phyloP scores from a whole-genome alignment of 2,797 vertebrate genomes.

The Hypotaenidia okinawae region DNA sequence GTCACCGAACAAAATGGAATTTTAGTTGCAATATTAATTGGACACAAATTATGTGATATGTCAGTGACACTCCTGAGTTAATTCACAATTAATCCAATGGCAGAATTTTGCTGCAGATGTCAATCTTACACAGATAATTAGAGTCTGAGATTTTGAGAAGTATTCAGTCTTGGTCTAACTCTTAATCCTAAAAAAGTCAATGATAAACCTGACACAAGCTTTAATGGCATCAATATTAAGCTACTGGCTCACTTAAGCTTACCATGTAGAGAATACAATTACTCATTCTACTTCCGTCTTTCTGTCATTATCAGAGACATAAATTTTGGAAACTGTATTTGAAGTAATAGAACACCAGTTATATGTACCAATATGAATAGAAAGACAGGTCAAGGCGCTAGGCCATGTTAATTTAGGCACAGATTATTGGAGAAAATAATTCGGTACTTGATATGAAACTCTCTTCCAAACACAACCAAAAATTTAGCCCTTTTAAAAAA shows the following conservation, averaged over 20 bases:
- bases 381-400: not conserved
- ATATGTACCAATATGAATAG: fast-evolving
- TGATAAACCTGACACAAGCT: not conserved
- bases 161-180: not conserved
- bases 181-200: not conserved
- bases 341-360: not conserved
- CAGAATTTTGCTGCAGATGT: not conserved
- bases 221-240: not conserved
- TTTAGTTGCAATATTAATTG: not conserved
- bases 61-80: not conserved
- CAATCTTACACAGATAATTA: not conserved
- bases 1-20: not conserved
- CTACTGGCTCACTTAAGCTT: not conserved
- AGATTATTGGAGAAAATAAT: not conserved
- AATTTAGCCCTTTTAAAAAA: not conserved
- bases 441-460: fast-evolving
- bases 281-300: not conserved
- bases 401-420: not conserved
- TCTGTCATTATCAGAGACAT: not conserved
- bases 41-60: not conserved
- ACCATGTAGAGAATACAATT: not conserved
- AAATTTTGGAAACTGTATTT: not conserved
- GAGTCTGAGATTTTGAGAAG: not conserved
- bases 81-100: not conserved
- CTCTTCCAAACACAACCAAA: not conserved